Conservation (phyloP, 2,888 invertebrate species). For the Orthonevra nobilis region DNA sequence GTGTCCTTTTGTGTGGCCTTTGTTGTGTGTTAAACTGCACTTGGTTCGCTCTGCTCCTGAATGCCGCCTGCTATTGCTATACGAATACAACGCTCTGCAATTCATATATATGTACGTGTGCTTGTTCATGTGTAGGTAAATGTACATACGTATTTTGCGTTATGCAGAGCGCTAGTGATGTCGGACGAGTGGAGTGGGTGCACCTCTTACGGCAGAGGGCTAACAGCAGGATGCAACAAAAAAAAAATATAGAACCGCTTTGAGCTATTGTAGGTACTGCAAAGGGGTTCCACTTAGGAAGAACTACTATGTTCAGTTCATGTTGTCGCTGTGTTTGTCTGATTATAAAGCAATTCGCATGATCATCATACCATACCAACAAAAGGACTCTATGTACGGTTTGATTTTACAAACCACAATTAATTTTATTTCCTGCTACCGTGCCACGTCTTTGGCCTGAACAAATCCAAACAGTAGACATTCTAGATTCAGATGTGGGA, state of each 20-base stretch:
- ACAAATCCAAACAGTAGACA: too few relatives aligned
- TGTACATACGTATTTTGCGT: background rate
- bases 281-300: slow-evolving; percentile 8
- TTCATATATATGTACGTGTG: slow-evolving; percentile 5
- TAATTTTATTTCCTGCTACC: slow-evolving; percentile 45
- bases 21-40: slow-evolving; percentile 58
- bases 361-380: background rate
- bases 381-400: slow-evolving; percentile 4
- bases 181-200: slow-evolving; percentile 3
- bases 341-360: slow-evolving; percentile 30
- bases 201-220: background rate
- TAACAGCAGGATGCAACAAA: slow-evolving; percentile 2
- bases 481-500: too few relatives aligned
- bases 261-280: slow-evolving; percentile 18
- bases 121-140: background rate
- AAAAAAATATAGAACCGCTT: slow-evolving; percentile 21
- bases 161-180: slow-evolving; percentile 12
- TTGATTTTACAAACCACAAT: slow-evolving; percentile 42
- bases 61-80: slow-evolving; percentile 28
- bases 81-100: background rate
- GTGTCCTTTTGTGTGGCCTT: slow-evolving; percentile 42
- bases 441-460: slow-evolving; percentile 26
- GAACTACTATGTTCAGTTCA: slow-evolving; percentile 4
- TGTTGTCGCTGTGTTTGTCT: slow-evolving; percentile 36
- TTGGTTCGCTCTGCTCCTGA: slow-evolving; percentile 35